Conservation (phyloP, 2,888 invertebrate genomes). For the Synanthedon vespiformis region DNA sequence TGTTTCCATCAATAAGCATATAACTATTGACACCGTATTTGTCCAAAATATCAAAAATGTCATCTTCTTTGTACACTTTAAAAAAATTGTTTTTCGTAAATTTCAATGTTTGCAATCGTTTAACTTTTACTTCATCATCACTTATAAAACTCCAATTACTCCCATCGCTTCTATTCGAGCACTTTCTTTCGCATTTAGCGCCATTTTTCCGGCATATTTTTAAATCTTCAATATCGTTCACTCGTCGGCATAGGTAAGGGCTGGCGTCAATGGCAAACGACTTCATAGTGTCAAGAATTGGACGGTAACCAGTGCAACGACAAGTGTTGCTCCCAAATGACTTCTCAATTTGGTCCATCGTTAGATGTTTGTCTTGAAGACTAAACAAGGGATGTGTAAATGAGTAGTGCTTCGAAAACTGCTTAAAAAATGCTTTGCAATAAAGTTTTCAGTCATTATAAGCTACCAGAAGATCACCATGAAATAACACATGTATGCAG, state of each 20-base stretch:
- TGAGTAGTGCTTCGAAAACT: no score
- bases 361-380: slow-evolving; percentile 62
- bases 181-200: slow-evolving; percentile 29
- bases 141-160: slow-evolving; percentile 39
- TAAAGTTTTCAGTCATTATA: no score
- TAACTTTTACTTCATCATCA: slow-evolving; percentile 10
- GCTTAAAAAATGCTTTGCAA: no score
- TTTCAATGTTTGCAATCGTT: slow-evolving; percentile 36
- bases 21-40: slow-evolving; percentile 55
- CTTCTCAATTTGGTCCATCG: slow-evolving; percentile 77
- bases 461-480: no score
- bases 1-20: slow-evolving; percentile 76
- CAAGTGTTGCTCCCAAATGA: slow-evolving; percentile 84
- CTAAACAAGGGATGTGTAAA: slow-evolving; percentile 23
- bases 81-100: slow-evolving; percentile 57
- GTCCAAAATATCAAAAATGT: slow-evolving; percentile 58
- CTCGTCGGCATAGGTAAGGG: slow-evolving; percentile 51
- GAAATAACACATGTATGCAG: no score
- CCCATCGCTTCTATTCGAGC: slow-evolving; percentile 25
- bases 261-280: slow-evolving; percentile 75
- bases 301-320: slow-evolving; percentile 83
- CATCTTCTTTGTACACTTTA: slow-evolving; percentile 52
- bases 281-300: slow-evolving; percentile 82
- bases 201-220: slow-evolving; percentile 24
- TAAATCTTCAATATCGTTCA: slow-evolving; percentile 62